Evolutionary conservation across 2,888 invertebrate species (phyloP).

Genomic region (Thymelicus lineola): DNA sequence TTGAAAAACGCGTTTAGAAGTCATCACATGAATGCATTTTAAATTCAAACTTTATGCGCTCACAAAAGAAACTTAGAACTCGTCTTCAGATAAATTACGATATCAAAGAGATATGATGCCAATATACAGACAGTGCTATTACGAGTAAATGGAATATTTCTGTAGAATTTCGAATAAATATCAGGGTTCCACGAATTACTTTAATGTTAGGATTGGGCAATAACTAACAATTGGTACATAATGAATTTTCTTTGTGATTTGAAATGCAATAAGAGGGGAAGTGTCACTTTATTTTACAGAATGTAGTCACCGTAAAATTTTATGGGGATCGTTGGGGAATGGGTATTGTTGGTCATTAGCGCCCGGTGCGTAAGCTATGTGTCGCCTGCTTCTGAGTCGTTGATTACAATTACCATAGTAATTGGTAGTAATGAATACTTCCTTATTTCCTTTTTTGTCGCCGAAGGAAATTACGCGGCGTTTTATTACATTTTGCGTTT

Average conservation of each 20-base stretch:
- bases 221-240: conserved; percentile 54
- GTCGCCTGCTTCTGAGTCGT: conserved; percentile 58
- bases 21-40: conserved; percentile 29
- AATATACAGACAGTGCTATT: neutral
- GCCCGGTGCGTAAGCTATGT: conserved; percentile 45
- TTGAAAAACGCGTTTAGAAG: conserved; percentile 53
- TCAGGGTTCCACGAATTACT: neutral
- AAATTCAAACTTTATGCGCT: conserved; percentile 33
- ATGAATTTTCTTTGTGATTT: conserved; percentile 55
- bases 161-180: neutral
- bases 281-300: conserved; percentile 73
- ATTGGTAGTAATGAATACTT: conserved; percentile 53
- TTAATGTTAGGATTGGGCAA: conserved; percentile 38
- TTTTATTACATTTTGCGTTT: conserved; percentile 5
- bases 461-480: conserved; percentile 16
- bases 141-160: no score
- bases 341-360: conserved; percentile 64
- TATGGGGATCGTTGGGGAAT: conserved; percentile 66
- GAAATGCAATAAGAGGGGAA: conserved; percentile 42
- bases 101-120: conserved; percentile 20
- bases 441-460: conserved; percentile 22
- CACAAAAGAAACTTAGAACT: conserved; percentile 31
- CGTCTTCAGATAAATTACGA: conserved; percentile 22
- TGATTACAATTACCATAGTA: conserved; percentile 69
- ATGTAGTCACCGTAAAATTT: conserved; percentile 77